phyloP scores from a whole-genome alignment of 2,797 vertebrate genomes.

The Artibeus lituratus region DNA sequence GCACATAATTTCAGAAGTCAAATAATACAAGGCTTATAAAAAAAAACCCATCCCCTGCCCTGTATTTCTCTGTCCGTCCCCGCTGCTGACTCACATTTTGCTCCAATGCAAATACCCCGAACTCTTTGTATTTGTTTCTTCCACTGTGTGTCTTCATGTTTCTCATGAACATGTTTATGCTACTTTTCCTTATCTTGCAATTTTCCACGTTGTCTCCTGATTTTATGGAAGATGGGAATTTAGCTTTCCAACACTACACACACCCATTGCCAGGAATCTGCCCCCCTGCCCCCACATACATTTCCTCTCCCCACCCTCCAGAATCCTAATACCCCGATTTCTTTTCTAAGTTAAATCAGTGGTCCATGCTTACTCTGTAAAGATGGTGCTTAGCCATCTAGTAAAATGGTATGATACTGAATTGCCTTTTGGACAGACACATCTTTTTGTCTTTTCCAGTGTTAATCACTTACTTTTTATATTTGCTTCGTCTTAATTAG shows the following conservation, averaged over 20 bases:
- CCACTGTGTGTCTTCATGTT: background rate
- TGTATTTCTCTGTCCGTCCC: background rate
- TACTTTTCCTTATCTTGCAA: background rate
- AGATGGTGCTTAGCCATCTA: background rate
- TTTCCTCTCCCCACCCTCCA: background rate
- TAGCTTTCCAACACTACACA: background rate
- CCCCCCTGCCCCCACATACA: background rate
- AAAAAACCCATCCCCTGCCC: background rate
- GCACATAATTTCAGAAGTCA: background rate
- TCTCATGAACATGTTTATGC: background rate
- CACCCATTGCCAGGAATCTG: background rate
- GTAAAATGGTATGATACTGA: background rate
- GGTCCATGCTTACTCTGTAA: background rate
- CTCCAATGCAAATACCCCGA: background rate
- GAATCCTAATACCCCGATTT: background rate
- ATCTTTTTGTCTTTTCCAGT: background rate
- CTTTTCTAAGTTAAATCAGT: background rate
- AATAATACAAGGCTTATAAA: background rate
- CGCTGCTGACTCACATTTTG: background rate
- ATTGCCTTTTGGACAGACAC: background rate
- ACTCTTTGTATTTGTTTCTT: background rate
- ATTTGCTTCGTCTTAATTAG: slow-evolving; percentile 8
- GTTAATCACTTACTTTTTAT: background rate
- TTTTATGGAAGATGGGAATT: background rate
- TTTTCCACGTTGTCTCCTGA: background rate